Evolutionary conservation across 1,140 invertebrate species (phyloP).

Genomic region (Pinna nobilis): DNA sequence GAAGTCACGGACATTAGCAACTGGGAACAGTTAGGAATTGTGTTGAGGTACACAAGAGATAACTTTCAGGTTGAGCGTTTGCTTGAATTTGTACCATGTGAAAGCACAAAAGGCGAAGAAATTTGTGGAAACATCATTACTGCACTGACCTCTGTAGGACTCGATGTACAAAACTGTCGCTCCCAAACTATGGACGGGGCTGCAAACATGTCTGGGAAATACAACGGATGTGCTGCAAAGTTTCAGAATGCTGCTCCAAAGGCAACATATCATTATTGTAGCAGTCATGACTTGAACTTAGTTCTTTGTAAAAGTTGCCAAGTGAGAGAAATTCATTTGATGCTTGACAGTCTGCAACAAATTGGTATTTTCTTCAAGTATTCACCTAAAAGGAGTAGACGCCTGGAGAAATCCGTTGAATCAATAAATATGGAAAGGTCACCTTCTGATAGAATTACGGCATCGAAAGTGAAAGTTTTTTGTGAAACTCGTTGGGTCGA

Average conservation of each 20-base stretch:
- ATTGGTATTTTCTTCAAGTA: conserved; percentile 40
- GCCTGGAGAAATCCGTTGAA: conserved; percentile 3
- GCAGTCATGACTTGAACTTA: conserved; percentile 38
- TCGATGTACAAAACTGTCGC: conserved; percentile 31
- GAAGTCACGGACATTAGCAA: conserved; percentile 41
- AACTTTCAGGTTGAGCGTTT: conserved; percentile 27
- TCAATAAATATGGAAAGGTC: background rate
- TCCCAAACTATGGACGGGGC: conserved; percentile 44
- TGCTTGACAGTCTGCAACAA: conserved; percentile 30
- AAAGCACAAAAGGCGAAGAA: conserved; percentile 26
- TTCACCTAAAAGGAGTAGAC: conserved; percentile 30
- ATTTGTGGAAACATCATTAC: conserved; percentile 38
- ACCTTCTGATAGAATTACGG: background rate
- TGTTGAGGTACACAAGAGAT: conserved; percentile 20
- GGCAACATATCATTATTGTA: conserved; percentile 39
- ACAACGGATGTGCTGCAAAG: conserved; percentile 26
- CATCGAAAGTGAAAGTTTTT: conserved; percentile 24
- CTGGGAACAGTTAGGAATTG: conserved; percentile 44
- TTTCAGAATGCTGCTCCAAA: conserved; percentile 19
- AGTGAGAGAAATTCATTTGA: conserved; percentile 32
- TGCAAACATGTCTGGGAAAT: conserved; percentile 42
- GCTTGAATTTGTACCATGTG: conserved; percentile 37
- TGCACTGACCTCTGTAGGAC: conserved; percentile 8
- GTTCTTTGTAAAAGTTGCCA: conserved; percentile 39
- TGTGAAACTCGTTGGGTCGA: conserved; percentile 44